These are phyloP conservation scores for Cyprinodon diabolis DNA, from an alignment of 2,797 vertebrate genomes.

Conservation along the genomic window DNA sequence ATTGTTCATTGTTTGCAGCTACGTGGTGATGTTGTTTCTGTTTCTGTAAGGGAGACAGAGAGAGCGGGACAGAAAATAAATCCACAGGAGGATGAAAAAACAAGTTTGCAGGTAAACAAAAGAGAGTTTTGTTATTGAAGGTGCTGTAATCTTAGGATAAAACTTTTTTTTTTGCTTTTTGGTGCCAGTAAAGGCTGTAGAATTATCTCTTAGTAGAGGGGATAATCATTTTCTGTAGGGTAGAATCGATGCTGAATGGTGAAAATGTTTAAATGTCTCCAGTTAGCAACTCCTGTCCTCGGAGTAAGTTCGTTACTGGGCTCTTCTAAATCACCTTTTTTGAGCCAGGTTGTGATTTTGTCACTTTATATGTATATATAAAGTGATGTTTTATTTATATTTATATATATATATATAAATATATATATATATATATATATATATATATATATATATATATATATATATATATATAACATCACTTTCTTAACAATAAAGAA, in stretches of 20 bases:
- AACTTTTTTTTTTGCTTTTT: not conserved
- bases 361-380: not conserved
- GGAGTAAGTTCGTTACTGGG: not conserved
- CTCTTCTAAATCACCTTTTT: not conserved
- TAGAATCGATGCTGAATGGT: not conserved
- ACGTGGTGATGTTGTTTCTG: conserved; percentile 31
- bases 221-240: not conserved
- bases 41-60: not conserved
- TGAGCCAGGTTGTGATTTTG: not conserved
- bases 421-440: too few relatives aligned
- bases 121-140: not conserved
- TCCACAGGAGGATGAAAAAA: not conserved
- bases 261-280: not conserved
- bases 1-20: conserved; percentile 55
- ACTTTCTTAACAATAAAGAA: too few relatives aligned
- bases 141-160: not conserved
- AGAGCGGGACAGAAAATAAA: not conserved
- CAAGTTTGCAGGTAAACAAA: not conserved
- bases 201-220: not conserved
- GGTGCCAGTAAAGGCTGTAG: not conserved
- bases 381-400: too few relatives aligned
- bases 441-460: too few relatives aligned
- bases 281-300: not conserved
- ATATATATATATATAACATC: too few relatives aligned
- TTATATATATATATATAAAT: too few relatives aligned